phyloP scores from a whole-genome alignment of 2,797 vertebrate genomes.

The Cryptoprocta ferox region DNA sequence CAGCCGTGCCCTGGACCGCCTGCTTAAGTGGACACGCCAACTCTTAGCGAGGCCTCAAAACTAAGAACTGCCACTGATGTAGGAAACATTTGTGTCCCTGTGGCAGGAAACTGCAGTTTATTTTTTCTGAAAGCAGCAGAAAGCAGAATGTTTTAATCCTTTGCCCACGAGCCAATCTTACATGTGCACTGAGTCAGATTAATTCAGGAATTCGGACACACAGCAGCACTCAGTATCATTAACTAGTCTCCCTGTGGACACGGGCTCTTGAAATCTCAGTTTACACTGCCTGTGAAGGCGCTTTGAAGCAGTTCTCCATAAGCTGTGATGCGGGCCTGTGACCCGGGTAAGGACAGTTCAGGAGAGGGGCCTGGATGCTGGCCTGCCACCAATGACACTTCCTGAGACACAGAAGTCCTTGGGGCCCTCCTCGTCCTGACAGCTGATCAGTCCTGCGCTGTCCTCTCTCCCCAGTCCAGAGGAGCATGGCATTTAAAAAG shows the following conservation, averaged over 20 bases:
- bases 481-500: neutral
- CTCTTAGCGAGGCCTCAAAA: neutral
- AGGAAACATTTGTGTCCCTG: neutral
- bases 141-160: neutral
- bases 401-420: neutral
- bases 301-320: neutral
- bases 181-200: neutral
- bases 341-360: neutral
- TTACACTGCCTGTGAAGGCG: neutral
- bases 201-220: neutral
- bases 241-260: conserved; percentile 33
- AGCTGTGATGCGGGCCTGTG: neutral
- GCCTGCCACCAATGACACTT: fast-evolving
- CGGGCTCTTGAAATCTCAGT: neutral
- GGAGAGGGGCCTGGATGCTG: neutral
- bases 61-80: neutral
- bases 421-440: neutral
- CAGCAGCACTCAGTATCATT: neutral
- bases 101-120: neutral
- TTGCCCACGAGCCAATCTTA: neutral
- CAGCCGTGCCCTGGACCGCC: neutral
- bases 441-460: neutral
- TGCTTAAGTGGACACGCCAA: neutral
- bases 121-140: conserved; percentile 23
- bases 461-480: neutral